Evolutionary conservation across 2,797 vertebrate species (phyloP).

Genomic region (Phrynocephalus forsythii): DNA sequence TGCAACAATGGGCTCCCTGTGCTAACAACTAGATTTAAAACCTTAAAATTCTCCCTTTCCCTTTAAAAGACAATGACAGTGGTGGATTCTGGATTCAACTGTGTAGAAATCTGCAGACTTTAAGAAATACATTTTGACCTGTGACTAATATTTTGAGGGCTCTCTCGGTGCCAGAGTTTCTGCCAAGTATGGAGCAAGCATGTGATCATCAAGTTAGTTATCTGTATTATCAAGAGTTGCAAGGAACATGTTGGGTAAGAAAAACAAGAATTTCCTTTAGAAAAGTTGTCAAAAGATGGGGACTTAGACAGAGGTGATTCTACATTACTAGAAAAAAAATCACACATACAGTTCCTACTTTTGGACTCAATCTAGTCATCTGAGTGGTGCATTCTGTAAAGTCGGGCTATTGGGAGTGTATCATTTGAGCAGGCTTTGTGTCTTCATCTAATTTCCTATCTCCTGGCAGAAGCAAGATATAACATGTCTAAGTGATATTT

Average conservation of each 20-base stretch:
- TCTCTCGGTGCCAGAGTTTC: slow-evolving; percentile 14
- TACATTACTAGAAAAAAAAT: background rate
- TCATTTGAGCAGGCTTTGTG: slow-evolving; percentile 29
- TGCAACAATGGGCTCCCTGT: too few relatives aligned
- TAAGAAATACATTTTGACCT: background rate
- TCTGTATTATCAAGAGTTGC: background rate
- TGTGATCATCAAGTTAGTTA: background rate
- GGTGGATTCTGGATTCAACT: background rate
- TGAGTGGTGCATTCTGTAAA: slow-evolving; percentile 25
- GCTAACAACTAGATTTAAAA: too few relatives aligned
- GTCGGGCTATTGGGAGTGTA: slow-evolving; percentile 17
- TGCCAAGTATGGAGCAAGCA: slow-evolving; percentile 11
- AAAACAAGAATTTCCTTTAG: background rate
- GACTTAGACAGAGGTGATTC: background rate
- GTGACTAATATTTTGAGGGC: background rate
- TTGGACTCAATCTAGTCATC: slow-evolving; percentile 13
- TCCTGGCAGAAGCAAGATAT: slow-evolving; percentile 61
- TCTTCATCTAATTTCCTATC: slow-evolving; percentile 34
- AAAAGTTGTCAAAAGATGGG: background rate
- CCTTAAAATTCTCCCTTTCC: too few relatives aligned
- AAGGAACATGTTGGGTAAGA: background rate
- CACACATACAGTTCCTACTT: background rate
- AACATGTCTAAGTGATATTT: slow-evolving; percentile 52
- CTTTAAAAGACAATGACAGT: too few relatives aligned
- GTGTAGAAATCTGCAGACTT: slow-evolving; percentile 17